phyloP scores from a whole-genome alignment of 2,888 invertebrate genomes.

The Microchrysa polita region DNA sequence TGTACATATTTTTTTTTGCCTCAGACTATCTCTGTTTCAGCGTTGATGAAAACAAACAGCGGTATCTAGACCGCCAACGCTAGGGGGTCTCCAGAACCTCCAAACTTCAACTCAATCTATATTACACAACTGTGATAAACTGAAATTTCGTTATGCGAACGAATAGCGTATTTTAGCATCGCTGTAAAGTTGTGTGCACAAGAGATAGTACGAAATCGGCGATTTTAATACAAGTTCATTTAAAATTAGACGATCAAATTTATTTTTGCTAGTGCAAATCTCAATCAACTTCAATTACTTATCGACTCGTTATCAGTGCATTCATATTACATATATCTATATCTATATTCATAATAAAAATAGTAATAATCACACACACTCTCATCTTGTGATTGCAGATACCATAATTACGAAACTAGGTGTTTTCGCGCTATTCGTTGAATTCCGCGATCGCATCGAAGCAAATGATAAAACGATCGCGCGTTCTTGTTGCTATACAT shows the following conservation, averaged over 20 bases:
- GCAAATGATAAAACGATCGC: constrained; percentile 29
- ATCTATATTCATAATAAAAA: constrained; percentile 7
- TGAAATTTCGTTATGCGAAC: neutral
- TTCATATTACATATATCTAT: neutral
- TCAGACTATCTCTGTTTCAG: too few relatives aligned
- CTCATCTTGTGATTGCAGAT: constrained; percentile 21
- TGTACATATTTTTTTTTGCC: too few relatives aligned
- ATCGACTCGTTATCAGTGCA: constrained; percentile 23
- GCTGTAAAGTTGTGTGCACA: neutral
- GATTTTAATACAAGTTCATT: neutral
- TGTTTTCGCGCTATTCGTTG: neutral
- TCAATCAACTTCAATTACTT: constrained; percentile 12
- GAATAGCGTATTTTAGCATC: neutral
- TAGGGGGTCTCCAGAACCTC: neutral
- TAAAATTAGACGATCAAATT: neutral
- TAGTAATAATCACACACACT: neutral
- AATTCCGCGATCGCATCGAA: constrained; percentile 9
- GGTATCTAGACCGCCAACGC: too few relatives aligned
- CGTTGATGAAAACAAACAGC: too few relatives aligned
- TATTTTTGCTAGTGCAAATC: neutral
- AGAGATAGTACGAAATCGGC: neutral
- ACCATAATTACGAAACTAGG: constrained; percentile 35
- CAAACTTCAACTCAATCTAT: constrained; percentile 1
- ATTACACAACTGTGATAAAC: constrained; percentile 6
- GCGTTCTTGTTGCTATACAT: too few relatives aligned